Evolutionary conservation across 2,888 invertebrate genomes (phyloP), one percentile per base, ranked within the genome.

Genomic region (Morpho achilles): DNA sequence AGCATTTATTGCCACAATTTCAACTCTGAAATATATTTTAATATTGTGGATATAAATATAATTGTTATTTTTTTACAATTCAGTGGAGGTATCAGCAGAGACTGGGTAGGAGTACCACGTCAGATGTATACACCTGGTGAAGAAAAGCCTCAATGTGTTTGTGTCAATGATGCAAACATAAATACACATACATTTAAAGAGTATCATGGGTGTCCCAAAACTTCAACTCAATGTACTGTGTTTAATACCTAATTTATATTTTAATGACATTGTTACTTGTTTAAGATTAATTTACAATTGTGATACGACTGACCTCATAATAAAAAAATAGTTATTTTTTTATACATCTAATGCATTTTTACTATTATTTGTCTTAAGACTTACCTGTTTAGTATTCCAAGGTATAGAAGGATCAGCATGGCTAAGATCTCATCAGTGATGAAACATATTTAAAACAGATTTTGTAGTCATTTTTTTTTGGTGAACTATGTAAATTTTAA

Each of bases 21-120:
- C 3, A 32, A 3, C 32, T 32, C 32, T 32, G 32, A 16, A 16
- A 16, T 16, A 16, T 16, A 1, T 16, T 16, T 16, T 16, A 16
- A 16, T 16, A 16, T 16, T 16, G 16, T 16, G 16, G 16, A 16
- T 32, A 3, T 32, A 2, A 2, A 32, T 32, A 32, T 32, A 32
- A 32, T 32, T 32, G 32, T 32, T 32, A 5, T 5, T 32, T 32
- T 23, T 32, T 32, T 5, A 32, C 5, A 5, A 32, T 61, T 46
- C 80, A 98, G 99, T 91, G 99, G 99, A 56, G 98, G 98, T 23
- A 92, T 98, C 53, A 87, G 92, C 54, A 92, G 99, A 69, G 90
- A 93, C 62, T 99, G 99, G 99, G 86, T 92, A 10, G 99, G 99
- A 16, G 94, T 97, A 49, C 99, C 99, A 0, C 92, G 98, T 63